These are phyloP conservation scores for Limnodromus scolopaceus DNA, from an alignment of 2,797 vertebrate genomes.

Conservation along the genomic window DNA sequence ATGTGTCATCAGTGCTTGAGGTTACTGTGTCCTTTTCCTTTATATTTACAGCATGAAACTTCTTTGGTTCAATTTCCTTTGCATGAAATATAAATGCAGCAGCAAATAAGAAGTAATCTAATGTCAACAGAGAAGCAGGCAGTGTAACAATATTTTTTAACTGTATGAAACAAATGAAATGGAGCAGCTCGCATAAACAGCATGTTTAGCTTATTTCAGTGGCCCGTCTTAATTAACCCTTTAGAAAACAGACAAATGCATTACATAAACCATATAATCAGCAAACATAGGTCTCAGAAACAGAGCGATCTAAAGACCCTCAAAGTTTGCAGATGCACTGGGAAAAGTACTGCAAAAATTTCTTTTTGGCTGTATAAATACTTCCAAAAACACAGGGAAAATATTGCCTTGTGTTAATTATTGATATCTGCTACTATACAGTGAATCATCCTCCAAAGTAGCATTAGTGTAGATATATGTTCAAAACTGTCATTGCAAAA, in stretches of 20 bases:
- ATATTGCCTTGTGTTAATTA: background rate
- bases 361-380: background rate
- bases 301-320: background rate
- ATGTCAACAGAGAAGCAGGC: slow-evolving; percentile 3
- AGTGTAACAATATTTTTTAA: background rate
- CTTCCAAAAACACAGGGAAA: background rate
- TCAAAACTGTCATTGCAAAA: background rate
- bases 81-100: slow-evolving; percentile 48
- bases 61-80: background rate
- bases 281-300: background rate
- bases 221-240: background rate
- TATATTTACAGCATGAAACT: background rate
- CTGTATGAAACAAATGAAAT: background rate
- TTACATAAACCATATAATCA: background rate
- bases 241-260: background rate
- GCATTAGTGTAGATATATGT: background rate
- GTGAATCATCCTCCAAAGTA: background rate
- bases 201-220: background rate
- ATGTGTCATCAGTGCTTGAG: background rate
- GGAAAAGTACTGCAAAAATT: background rate
- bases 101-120: slow-evolving; percentile 6
- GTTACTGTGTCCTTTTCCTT: background rate
- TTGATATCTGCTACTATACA: background rate
- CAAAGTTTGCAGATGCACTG: background rate
- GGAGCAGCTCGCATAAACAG: background rate